phyloP scores from a whole-genome alignment of 2,113 vertebrate genomes.

The Istiophorus platypterus region DNA sequence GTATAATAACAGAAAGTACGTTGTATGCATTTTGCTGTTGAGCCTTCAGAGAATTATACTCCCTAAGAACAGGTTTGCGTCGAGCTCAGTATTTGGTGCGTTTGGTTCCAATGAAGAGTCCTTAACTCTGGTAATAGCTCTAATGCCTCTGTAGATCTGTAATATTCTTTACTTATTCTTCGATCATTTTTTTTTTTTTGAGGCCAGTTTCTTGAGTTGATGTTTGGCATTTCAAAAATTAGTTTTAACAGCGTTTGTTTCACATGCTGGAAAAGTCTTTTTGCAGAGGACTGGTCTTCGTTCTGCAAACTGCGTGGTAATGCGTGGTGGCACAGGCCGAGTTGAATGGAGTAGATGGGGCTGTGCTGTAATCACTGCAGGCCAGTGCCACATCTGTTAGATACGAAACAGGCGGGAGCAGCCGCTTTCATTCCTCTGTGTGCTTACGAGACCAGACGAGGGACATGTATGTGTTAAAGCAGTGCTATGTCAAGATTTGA shows the following conservation, averaged over 20 bases:
- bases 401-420: constrained; percentile 18
- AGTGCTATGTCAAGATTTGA: constrained; percentile 19
- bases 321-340: neutral
- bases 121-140: neutral
- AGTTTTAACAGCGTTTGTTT: neutral
- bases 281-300: neutral
- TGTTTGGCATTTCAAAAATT: neutral
- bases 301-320: constrained; percentile 27
- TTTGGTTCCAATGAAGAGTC: neutral
- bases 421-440: constrained; percentile 31
- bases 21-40: neutral
- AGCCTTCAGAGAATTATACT: neutral
- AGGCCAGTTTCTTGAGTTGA: no score
- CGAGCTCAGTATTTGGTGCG: neutral
- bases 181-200: neutral
- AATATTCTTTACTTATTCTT: neutral
- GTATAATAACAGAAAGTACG: neutral
- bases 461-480: constrained; percentile 34
- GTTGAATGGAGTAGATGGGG: constrained; percentile 21
- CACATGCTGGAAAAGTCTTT: neutral
- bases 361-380: constrained; percentile 48
- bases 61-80: neutral
- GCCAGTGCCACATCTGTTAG: constrained; percentile 58
- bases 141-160: neutral
- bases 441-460: constrained; percentile 9